Conservation (phyloP, 2,797 vertebrate species). For the Brachyalestes nurse region DNA sequence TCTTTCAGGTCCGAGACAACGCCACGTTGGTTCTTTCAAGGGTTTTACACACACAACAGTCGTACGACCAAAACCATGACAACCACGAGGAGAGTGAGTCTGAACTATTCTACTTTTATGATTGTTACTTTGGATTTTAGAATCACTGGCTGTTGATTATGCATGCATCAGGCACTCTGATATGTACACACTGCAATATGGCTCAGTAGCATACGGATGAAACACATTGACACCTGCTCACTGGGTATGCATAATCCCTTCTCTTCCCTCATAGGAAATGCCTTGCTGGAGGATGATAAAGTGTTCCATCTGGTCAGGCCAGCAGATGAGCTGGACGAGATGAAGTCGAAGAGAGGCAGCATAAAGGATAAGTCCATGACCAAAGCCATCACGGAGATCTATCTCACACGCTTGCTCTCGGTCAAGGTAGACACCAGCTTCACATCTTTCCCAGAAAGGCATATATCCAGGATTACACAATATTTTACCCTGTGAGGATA, state of each 20-base stretch:
- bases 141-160: background rate
- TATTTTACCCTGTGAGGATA: background rate
- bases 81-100: slow-evolving; percentile 93
- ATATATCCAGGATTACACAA: background rate
- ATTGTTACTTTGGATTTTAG: background rate
- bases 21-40: slow-evolving; percentile 91
- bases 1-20: slow-evolving; percentile 90
- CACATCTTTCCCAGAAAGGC: background rate
- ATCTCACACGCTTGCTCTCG: slow-evolving; percentile 95
- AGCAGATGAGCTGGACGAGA: slow-evolving; percentile 92
- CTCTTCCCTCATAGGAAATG: slow-evolving; percentile 76
- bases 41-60: slow-evolving; percentile 87
- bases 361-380: slow-evolving; percentile 98
- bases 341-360: slow-evolving; percentile 94
- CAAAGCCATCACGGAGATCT: slow-evolving; percentile 99
- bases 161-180: background rate
- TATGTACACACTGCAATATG: slow-evolving; percentile 3
- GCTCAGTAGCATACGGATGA: slow-evolving; percentile 21
- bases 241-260: slow-evolving; percentile 14
- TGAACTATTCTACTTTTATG: background rate
- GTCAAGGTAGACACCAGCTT: slow-evolving; percentile 87
- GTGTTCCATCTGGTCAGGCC: slow-evolving; percentile 95
- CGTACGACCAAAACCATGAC: slow-evolving; percentile 94
- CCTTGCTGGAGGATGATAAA: slow-evolving; percentile 94
- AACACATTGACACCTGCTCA: background rate